Evolutionary conservation across 2,113 vertebrate species (phyloP).

Genomic region (Erpornis zantholeuca): DNA sequence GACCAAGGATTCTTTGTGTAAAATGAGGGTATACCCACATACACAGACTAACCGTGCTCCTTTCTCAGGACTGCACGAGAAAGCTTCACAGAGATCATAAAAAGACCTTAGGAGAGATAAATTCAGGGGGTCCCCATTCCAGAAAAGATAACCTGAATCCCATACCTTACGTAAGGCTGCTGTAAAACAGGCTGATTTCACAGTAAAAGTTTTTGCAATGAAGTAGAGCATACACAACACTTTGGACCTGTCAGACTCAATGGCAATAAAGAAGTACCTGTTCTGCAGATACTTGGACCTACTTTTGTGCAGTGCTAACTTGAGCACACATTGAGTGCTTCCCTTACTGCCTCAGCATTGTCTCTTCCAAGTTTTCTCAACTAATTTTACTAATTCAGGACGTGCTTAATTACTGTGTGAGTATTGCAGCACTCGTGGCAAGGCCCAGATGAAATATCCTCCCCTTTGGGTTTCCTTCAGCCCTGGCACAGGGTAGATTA

Average conservation of each 20-base stretch:
- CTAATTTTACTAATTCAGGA: not conserved
- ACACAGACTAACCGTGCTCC: not conserved
- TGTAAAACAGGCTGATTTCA: conserved; percentile 41
- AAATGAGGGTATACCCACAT: not conserved
- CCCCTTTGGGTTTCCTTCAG: not conserved
- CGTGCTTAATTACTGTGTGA: not conserved
- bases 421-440: not conserved
- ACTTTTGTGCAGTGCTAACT: not conserved
- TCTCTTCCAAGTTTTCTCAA: not conserved
- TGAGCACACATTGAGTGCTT: not conserved
- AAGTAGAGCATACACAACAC: not conserved
- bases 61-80: not conserved
- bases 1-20: not conserved
- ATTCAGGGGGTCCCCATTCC: not conserved
- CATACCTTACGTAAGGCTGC: not conserved
- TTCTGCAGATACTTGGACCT: not conserved
- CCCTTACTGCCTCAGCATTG: not conserved
- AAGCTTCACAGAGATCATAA: not conserved
- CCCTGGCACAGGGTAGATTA: not conserved
- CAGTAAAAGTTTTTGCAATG: not conserved
- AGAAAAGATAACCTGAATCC: not conserved
- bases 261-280: conserved; percentile 8
- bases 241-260: not conserved
- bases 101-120: not conserved
- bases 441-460: not conserved